phyloP scores from a whole-genome alignment of 1,140 invertebrate species.

The Leucophenga varia region DNA sequence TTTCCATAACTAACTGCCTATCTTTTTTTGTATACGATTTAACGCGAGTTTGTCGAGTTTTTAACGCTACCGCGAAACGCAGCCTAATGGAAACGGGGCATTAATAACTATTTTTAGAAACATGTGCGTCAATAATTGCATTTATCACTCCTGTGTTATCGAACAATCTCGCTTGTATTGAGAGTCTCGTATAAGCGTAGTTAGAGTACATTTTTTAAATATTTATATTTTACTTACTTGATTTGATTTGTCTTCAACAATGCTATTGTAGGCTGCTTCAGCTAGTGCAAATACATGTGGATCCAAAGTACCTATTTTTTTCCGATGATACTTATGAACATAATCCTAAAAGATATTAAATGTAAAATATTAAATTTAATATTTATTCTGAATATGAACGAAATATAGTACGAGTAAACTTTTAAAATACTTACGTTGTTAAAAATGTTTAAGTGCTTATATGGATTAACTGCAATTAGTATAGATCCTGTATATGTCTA shows the following conservation, averaged over 20 bases:
- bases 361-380: background rate
- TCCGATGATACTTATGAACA: conserved; percentile 77
- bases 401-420: conserved; percentile 2
- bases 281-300: conserved; percentile 90
- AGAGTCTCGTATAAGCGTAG: background rate
- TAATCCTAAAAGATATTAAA: conserved; percentile 65
- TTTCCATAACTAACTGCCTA: too few relatives aligned
- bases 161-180: too few relatives aligned
- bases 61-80: too few relatives aligned
- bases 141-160: too few relatives aligned
- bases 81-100: too few relatives aligned
- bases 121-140: too few relatives aligned
- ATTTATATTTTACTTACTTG: conserved; percentile 42
- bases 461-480: conserved; percentile 94
- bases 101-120: too few relatives aligned
- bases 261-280: conserved; percentile 76
- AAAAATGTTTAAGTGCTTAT: conserved; percentile 90
- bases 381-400: background rate
- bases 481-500: conserved; percentile 92
- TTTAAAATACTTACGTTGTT: conserved; percentile 71
- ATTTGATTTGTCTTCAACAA: conserved; percentile 43
- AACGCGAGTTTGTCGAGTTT: too few relatives aligned
- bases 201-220: background rate
- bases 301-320: conserved; percentile 77
- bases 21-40: too few relatives aligned